A percentile compares a stretch with the other conserved stretches of the same genome.
Evolutionary conservation across 2,113 vertebrate species (phyloP).

Genomic region (Talpa occidentalis): DNA sequence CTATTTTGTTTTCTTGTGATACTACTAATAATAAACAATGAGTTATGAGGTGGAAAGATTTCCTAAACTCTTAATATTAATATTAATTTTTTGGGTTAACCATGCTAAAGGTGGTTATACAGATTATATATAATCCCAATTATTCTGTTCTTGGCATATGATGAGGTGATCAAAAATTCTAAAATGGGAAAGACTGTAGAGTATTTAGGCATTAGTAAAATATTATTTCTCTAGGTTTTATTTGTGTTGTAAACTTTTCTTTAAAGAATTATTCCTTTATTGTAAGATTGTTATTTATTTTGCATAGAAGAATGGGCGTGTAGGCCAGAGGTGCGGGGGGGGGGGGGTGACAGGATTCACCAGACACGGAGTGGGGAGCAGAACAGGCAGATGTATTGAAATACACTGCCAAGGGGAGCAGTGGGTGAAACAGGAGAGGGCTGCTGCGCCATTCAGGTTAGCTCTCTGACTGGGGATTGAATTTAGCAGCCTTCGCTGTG

Average conservation of each 20-base stretch:
- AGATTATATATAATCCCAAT: slow-evolving; percentile 4
- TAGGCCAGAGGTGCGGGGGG: too few relatives aligned
- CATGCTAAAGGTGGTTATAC: neutral
- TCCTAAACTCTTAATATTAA: slow-evolving; percentile 4
- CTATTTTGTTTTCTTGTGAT: slow-evolving; percentile 3
- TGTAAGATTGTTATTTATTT: too few relatives aligned
- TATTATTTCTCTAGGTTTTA: slow-evolving; percentile 5
- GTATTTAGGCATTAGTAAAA: neutral
- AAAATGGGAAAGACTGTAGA: neutral
- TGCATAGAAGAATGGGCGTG: too few relatives aligned
- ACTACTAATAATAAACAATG: slow-evolving; percentile 4
- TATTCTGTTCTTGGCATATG: neutral
- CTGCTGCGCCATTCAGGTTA: too few relatives aligned
- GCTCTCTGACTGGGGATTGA: too few relatives aligned
- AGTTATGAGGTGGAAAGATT: neutral
- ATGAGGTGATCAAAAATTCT: slow-evolving; percentile 3
- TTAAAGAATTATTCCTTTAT: too few relatives aligned
- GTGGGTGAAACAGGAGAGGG: too few relatives aligned
- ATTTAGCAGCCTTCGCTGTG: too few relatives aligned
- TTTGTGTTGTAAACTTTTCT: slow-evolving; percentile 23
- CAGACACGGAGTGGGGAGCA: too few relatives aligned
- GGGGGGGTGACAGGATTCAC: too few relatives aligned
- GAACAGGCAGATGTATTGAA: too few relatives aligned
- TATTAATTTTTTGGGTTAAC: neutral
- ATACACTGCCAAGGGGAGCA: too few relatives aligned